These are phyloP conservation scores for Agapostemon virescens DNA, from an alignment of 2,888 invertebrate genomes.

Conservation along the genomic window DNA sequence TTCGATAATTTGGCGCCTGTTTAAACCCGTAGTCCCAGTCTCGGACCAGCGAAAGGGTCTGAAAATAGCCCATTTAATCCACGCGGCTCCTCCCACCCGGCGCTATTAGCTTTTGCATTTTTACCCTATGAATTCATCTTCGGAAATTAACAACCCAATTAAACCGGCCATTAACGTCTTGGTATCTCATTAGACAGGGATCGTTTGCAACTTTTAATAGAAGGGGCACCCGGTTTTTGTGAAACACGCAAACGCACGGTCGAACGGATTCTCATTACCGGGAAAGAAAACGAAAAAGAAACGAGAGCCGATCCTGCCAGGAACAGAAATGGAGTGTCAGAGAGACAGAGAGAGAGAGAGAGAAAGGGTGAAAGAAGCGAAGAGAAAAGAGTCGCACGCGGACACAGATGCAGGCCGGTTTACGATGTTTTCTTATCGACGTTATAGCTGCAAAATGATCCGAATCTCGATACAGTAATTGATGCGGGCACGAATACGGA, in stretches of 20 bases:
- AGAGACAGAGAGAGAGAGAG: neutral
- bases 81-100: slow-evolving; percentile 68
- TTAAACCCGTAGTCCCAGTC: slow-evolving; percentile 51
- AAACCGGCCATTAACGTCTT: slow-evolving; percentile 77
- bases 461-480: slow-evolving; percentile 46
- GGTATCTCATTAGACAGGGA: slow-evolving; percentile 75
- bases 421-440: slow-evolving; percentile 63
- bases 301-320: neutral
- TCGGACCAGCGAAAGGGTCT: slow-evolving; percentile 57
- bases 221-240: slow-evolving; percentile 68
- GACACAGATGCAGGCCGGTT: slow-evolving; percentile 39
- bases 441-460: slow-evolving; percentile 37
- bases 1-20: slow-evolving; percentile 24
- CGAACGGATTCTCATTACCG: slow-evolving; percentile 65
- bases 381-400: neutral
- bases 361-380: neutral
- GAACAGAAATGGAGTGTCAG: neutral
- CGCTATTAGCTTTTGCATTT: slow-evolving; percentile 76
- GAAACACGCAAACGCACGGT: slow-evolving; percentile 49
- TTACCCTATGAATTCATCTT: slow-evolving; percentile 78
- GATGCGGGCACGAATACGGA: slow-evolving; percentile 27
- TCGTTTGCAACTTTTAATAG: slow-evolving; percentile 76
- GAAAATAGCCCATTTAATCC: slow-evolving; percentile 75
- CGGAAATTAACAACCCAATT: slow-evolving; percentile 79
- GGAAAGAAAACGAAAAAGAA: slow-evolving; percentile 6